phyloP scores from a whole-genome alignment of 2,888 invertebrate species.

The Eurytoma adleriae region DNA sequence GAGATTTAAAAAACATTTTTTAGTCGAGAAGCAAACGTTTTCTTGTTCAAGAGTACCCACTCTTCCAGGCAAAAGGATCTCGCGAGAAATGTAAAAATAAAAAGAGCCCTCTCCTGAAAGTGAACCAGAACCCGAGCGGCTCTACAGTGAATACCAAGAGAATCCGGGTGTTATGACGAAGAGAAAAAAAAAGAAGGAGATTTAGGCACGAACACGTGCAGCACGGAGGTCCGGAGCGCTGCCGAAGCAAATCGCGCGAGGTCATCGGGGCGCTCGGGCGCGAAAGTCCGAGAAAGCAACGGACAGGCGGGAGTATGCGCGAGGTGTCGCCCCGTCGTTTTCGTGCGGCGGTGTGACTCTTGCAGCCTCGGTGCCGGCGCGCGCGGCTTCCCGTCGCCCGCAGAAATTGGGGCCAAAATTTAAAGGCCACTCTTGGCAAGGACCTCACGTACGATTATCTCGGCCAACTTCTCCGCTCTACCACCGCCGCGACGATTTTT shows the following conservation, averaged over 20 bases:
- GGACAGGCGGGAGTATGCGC: not conserved
- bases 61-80: too few species aligned
- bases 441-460: constrained; percentile 30
- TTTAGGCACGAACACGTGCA: too few species aligned
- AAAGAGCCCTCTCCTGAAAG: too few species aligned
- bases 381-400: constrained; percentile 14
- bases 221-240: too few species aligned
- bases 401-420: constrained; percentile 46
- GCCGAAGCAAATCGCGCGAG: not conserved
- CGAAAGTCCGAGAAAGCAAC: not conserved
- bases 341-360: not conserved
- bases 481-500: not conserved
- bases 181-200: too few species aligned
- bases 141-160: too few species aligned
- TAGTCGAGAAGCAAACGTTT: too few species aligned
- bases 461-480: not conserved
- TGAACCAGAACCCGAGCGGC: too few species aligned
- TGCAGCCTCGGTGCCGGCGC: not conserved
- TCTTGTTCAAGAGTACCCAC: too few species aligned
- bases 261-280: not conserved
- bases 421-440: constrained; percentile 46
- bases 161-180: too few species aligned
- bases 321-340: not conserved
- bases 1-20: too few species aligned
- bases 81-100: too few species aligned